Percentiles rank a stretch among this genome's conserved stretches.
Conservation (phyloP, 2,888 invertebrate species). For the Lycaena phlaeas region DNA sequence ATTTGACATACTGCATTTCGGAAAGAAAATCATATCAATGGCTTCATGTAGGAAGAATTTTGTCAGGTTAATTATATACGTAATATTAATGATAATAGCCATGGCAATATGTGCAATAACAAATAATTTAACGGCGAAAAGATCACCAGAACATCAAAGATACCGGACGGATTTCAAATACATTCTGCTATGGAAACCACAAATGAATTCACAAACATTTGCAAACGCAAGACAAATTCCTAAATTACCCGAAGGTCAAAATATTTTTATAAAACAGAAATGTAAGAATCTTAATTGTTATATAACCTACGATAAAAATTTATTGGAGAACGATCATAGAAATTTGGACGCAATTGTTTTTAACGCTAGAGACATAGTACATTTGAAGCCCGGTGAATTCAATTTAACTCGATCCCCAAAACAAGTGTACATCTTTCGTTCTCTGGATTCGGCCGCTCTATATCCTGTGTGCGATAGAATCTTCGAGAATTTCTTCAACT, state of each 20-base stretch:
- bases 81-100: constrained; percentile 22
- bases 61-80: constrained; percentile 27
- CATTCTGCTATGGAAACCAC: constrained; percentile 45
- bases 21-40: constrained; percentile 38
- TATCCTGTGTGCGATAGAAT: constrained; percentile 39
- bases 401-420: constrained; percentile 32
- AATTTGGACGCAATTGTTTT: constrained; percentile 52
- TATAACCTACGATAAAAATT: constrained; percentile 39
- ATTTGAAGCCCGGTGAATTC: constrained; percentile 25
- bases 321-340: constrained; percentile 28
- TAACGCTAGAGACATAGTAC: constrained; percentile 33
- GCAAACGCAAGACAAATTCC: constrained; percentile 18
- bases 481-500: constrained; percentile 53
- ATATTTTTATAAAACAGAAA: constrained; percentile 41
- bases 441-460: constrained; percentile 38
- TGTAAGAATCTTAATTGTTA: constrained; percentile 51
- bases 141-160: constrained; percentile 17
- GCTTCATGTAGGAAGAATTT: constrained; percentile 27
- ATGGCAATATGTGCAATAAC: constrained; percentile 32
- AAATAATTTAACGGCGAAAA: constrained; percentile 21
- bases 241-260: constrained; percentile 34
- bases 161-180: constrained; percentile 50
- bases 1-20: constrained; percentile 26
- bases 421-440: constrained; percentile 50
- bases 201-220: constrained; percentile 20